These are phyloP conservation scores for Neoascia interrupta DNA, from an alignment of 2,888 invertebrate species.

Conservation along the genomic window DNA sequence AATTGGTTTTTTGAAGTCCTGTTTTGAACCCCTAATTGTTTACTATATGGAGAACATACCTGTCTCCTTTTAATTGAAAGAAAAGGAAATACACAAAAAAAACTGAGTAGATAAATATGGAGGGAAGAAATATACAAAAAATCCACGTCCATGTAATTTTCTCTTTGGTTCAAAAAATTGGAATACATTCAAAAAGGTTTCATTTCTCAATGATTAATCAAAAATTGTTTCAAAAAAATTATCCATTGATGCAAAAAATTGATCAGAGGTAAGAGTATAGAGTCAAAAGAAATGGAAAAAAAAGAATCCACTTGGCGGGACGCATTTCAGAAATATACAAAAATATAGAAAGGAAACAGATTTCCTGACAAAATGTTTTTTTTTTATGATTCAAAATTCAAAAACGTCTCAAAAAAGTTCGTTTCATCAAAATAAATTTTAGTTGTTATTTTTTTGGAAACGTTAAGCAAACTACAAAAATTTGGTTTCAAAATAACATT, in stretches of 20 bases:
- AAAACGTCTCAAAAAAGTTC: slow-evolving; percentile 47
- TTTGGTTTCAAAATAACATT: slow-evolving; percentile 6
- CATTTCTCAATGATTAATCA: slow-evolving; percentile 30
- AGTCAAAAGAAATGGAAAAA: slow-evolving; percentile 31
- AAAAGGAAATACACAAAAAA: slow-evolving; percentile 52
- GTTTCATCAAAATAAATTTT: neutral
- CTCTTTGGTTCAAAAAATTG: slow-evolving; percentile 43
- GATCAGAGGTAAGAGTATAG: slow-evolving; percentile 40
- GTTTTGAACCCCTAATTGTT: slow-evolving; percentile 29
- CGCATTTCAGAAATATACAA: slow-evolving; percentile 66
- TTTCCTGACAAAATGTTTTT: slow-evolving; percentile 41
- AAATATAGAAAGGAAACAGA: slow-evolving; percentile 45
- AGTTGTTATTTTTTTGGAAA: slow-evolving; percentile 16
- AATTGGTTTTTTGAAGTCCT: slow-evolving; percentile 29
- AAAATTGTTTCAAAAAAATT: slow-evolving; percentile 42
- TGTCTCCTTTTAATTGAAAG: slow-evolving; percentile 64
- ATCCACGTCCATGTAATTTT: slow-evolving; percentile 58
- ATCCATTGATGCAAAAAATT: slow-evolving; percentile 65
- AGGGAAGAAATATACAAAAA: slow-evolving; percentile 46
- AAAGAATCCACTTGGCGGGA: slow-evolving; percentile 54
- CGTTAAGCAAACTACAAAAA: slow-evolving; percentile 50
- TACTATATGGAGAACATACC: slow-evolving; percentile 59
- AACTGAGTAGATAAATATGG: slow-evolving; percentile 35
- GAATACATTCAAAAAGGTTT: slow-evolving; percentile 65
- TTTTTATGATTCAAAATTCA: slow-evolving; percentile 58